Percentiles rank a stretch among this genome's conserved stretches.
phyloP scores from a whole-genome alignment of 2,888 invertebrate genomes.

The Hylaea fasciaria region DNA sequence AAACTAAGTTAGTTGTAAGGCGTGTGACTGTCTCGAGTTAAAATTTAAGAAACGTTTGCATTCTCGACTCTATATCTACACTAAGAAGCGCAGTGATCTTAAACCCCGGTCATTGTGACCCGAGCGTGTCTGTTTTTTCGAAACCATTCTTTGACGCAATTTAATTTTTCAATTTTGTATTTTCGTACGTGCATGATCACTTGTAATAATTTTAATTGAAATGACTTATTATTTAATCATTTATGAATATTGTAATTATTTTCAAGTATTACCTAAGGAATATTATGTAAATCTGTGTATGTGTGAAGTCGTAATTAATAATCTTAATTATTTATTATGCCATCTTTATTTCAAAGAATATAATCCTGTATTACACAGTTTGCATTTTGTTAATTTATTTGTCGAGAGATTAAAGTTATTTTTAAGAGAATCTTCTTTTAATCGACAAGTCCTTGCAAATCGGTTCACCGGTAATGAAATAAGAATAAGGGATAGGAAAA shows the following conservation, averaged over 20 bases:
- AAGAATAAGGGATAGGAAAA: background rate
- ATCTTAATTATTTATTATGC: slow-evolving; percentile 74
- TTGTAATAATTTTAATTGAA: slow-evolving; percentile 58
- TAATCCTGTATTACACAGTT: slow-evolving; percentile 63
- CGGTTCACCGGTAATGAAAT: too few species aligned
- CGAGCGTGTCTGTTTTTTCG: slow-evolving; percentile 41
- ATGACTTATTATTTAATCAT: slow-evolving; percentile 64
- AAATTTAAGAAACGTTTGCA: slow-evolving; percentile 56
- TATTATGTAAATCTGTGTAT: slow-evolving; percentile 62
- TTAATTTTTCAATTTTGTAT: slow-evolving; percentile 47
- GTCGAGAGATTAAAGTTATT: slow-evolving; percentile 82
- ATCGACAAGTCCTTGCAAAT: slow-evolving; percentile 20
- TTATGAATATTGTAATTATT: slow-evolving; percentile 54
- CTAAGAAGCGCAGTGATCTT: slow-evolving; percentile 57
- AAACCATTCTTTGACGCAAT: slow-evolving; percentile 43
- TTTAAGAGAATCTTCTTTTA: slow-evolving; percentile 62
- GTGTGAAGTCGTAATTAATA: slow-evolving; percentile 65
- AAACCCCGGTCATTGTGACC: slow-evolving; percentile 65
- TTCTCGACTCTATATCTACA: slow-evolving; percentile 55
- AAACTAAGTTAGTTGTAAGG: slow-evolving; percentile 71
- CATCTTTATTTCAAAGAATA: slow-evolving; percentile 68
- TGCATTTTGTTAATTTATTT: slow-evolving; percentile 82
- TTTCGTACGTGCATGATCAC: slow-evolving; percentile 28
- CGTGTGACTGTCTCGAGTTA: slow-evolving; percentile 75
- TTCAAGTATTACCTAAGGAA: slow-evolving; percentile 63